phyloP scores from a whole-genome alignment of 2,113 vertebrate species.

The Grantiella picta region DNA sequence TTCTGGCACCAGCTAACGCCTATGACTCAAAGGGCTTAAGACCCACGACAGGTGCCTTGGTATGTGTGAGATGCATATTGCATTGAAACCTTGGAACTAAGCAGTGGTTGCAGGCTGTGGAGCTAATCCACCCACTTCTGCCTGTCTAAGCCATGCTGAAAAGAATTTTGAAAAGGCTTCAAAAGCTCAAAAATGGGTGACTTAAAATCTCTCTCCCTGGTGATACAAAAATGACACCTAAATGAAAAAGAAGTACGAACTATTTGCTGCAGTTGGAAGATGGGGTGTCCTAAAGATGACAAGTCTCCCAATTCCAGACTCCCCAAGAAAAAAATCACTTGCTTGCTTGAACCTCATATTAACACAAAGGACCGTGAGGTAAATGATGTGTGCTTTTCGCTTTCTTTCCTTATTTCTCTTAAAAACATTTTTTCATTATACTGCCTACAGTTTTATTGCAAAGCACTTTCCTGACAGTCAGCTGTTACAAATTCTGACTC shows the following conservation, averaged over 20 bases:
- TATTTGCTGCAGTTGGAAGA: neutral
- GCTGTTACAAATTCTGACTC: neutral
- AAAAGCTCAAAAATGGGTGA: neutral
- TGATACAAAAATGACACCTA: neutral
- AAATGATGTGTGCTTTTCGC: neutral
- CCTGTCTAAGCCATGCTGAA: slow-evolving; percentile 18
- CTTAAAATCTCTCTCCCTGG: neutral
- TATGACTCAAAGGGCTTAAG: neutral
- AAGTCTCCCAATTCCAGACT: neutral
- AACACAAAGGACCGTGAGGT: neutral
- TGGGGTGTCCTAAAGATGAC: neutral
- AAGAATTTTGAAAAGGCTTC: slow-evolving; percentile 20
- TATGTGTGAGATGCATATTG: neutral
- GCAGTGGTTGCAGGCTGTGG: neutral
- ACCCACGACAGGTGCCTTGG: neutral
- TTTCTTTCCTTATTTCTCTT: neutral
- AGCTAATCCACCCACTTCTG: slow-evolving; percentile 16
- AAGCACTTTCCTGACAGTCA: neutral
- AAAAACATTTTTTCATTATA: neutral
- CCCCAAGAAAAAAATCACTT: neutral
- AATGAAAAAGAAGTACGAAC: neutral
- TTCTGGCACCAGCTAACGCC: neutral
- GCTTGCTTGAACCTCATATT: neutral
- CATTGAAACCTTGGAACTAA: neutral
- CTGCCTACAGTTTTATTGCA: neutral